Conservation (phyloP, 2,113 vertebrate species). For the Siniperca chuatsi region DNA sequence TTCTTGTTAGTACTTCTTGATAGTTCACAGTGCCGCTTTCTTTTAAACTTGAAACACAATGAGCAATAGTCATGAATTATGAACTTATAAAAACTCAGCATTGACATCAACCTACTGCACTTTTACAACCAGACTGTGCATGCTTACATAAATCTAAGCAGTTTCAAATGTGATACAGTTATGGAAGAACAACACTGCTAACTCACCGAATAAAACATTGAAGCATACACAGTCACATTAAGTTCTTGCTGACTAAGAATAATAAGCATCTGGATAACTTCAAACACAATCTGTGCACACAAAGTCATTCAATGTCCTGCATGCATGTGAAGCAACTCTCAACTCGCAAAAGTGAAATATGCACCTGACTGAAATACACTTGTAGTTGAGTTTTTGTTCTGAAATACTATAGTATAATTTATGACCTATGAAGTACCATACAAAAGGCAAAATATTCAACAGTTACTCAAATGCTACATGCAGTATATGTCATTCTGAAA, state of each 20-base stretch:
- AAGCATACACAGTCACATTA: background rate
- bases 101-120: background rate
- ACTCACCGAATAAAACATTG: background rate
- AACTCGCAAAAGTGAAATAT: background rate
- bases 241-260: background rate
- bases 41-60: background rate
- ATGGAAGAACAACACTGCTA: background rate
- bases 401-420: background rate
- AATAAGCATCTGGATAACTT: conserved; percentile 22
- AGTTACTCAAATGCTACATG: background rate
- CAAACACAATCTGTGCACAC: conserved; percentile 2
- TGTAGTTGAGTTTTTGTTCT: background rate
- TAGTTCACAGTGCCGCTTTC: background rate
- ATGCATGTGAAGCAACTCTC: background rate
- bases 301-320: background rate
- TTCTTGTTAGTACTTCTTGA: background rate
- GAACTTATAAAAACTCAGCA: background rate
- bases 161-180: background rate
- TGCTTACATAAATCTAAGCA: background rate
- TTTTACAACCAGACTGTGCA: background rate
- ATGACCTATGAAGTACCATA: background rate
- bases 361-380: background rate
- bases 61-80: background rate
- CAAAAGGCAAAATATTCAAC: background rate
- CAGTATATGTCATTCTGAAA: background rate